Evolutionary conservation across 2,888 invertebrate genomes (phyloP), one percentile per base, ranked within the genome.

Genomic region (Zonitis immaculata): DNA sequence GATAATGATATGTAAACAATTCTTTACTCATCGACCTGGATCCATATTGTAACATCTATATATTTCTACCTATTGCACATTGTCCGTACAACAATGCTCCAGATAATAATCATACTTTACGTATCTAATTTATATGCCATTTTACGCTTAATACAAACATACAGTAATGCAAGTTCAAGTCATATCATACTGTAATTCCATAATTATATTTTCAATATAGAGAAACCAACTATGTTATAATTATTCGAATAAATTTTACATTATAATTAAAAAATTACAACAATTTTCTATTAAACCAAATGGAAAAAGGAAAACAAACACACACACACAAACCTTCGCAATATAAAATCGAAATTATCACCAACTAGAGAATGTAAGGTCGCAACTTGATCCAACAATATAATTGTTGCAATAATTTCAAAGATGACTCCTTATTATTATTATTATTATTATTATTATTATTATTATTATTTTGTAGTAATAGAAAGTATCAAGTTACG

Each of bases 11-110:
- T 9, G n/a, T 26, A 27, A 14, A 12, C 12, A 1, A 5, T 44
- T 44, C 7, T 16, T 27, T 18, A 44, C 26, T 12, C 26, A 44
- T 44, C 44, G 44, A 44, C 27, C 44, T 27, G 44, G 8, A 44
- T 25, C 26, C 18, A 6, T 7, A 1, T 7, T 2, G 9, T 1
- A 35, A 44, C 44, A 44, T n/a, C n/a, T 25, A 9, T 26, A 44
- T 44, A 44, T 44, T 44, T 27, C 44, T 27, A n/a, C 7, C 43
- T n/a, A 43, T n/a, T 43, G 43, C 43, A 43, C 43, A 43, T n/a
- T n/a, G n/a, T n/a, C n/a, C n/a, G n/a, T n/a, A n/a, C n/a, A n/a
- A n/a, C n/a, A n/a, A n/a, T n/a, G n/a, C n/a, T 25, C 2, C 7
- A 44, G 44, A 44, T 44, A 44, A 44, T 44, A 44, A 6, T 16